A percentile compares a stretch with the other conserved stretches of the same genome.
Conservation (phyloP, 1,140 invertebrate species). For the Arctopsyche grandis region DNA sequence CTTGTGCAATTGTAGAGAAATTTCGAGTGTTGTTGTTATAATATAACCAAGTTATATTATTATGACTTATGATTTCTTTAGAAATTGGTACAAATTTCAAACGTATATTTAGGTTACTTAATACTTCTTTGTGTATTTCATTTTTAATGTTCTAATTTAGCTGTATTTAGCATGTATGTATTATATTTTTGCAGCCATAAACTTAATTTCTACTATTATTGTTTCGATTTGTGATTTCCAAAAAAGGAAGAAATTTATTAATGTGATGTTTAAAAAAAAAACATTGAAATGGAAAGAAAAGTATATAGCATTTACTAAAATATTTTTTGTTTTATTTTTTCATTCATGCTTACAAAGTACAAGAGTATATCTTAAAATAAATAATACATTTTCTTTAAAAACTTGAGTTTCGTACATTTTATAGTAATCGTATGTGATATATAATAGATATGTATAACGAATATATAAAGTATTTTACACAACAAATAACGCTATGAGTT, state of each 20-base stretch:
- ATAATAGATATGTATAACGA: background rate
- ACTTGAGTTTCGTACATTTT: no score
- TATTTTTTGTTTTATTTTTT: constrained; percentile 25
- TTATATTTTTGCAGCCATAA: background rate
- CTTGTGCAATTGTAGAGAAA: no score
- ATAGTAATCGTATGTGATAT: background rate
- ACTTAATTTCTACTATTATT: background rate
- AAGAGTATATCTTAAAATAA: constrained; percentile 25
- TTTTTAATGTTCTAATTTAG: no score
- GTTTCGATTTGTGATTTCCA: no score
- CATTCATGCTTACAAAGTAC: constrained; percentile 9
- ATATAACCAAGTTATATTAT: no score
- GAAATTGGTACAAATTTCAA: no score
- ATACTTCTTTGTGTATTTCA: no score
- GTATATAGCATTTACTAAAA: constrained; percentile 6
- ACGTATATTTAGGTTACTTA: no score
- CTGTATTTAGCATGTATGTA: background rate
- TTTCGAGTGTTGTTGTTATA: no score
- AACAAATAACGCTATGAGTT: constrained; percentile 40
- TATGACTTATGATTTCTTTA: no score
- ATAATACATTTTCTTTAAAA: constrained; percentile 21
- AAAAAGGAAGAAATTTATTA: background rate
- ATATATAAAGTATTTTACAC: constrained; percentile 42
- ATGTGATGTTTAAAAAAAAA: constrained; percentile 13
- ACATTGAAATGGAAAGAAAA: background rate